A percentile compares a stretch with the other conserved stretches of the same genome.
phyloP scores from a whole-genome alignment of 2,888 invertebrate genomes.

The Mystacides longicornis region DNA sequence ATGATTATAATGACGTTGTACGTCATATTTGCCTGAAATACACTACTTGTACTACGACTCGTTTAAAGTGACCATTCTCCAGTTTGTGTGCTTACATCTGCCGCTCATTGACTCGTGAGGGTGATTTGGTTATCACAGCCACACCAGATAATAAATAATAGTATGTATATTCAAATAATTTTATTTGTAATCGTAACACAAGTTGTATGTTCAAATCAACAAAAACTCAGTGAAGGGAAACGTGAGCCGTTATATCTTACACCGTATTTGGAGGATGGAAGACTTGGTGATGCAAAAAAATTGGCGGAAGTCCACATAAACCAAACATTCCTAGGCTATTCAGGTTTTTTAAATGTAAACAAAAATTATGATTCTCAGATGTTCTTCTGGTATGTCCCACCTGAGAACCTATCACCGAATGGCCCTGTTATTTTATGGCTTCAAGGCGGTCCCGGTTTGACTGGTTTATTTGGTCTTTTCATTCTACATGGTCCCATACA shows the following conservation, averaged over 20 bases:
- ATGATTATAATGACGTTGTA: too few relatives aligned
- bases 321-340: slow-evolving; percentile 56
- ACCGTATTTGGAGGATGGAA: slow-evolving; percentile 62
- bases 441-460: slow-evolving; percentile 79
- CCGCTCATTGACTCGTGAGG: too few relatives aligned
- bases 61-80: too few relatives aligned
- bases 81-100: too few relatives aligned
- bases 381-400: slow-evolving; percentile 91
- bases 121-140: too few relatives aligned
- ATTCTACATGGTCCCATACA: slow-evolving; percentile 75
- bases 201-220: too few relatives aligned
- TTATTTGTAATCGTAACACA: too few relatives aligned
- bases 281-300: slow-evolving; percentile 56
- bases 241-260: slow-evolving; percentile 68
- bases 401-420: slow-evolving; percentile 43
- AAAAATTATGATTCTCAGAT: slow-evolving; percentile 64
- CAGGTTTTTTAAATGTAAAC: slow-evolving; percentile 82
- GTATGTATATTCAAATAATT: too few relatives aligned
- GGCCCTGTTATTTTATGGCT: slow-evolving; percentile 77
- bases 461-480: slow-evolving; percentile 73
- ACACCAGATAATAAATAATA: too few relatives aligned
- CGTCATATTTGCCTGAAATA: too few relatives aligned
- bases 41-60: too few relatives aligned
- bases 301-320: slow-evolving; percentile 50
- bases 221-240: too few relatives aligned